Conservation (phyloP, 2,113 vertebrate genomes). For the Nycticebus coucang region DNA sequence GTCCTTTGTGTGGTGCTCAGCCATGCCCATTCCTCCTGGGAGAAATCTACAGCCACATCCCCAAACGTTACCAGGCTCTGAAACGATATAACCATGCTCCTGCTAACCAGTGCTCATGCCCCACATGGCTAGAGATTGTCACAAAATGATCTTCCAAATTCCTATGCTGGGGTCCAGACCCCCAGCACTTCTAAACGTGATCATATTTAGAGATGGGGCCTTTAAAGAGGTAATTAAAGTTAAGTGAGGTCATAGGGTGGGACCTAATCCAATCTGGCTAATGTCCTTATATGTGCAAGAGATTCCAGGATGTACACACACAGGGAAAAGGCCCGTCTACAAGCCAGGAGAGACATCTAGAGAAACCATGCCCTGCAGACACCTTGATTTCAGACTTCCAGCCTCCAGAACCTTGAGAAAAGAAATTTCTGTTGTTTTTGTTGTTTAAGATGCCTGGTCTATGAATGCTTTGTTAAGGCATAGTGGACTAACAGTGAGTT, state of each 20-base stretch:
- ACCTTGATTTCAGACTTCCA: not conserved
- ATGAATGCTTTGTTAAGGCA: rapidly evolving
- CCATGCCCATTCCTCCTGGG: conserved; percentile 71
- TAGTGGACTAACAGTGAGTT: rapidly evolving
- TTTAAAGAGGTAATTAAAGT: not conserved
- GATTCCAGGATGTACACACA: rapidly evolving
- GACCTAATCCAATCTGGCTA: not conserved
- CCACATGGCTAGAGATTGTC: rapidly evolving
- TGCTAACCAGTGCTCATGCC: not conserved
- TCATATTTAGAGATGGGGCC: not conserved
- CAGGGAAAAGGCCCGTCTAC: not conserved
- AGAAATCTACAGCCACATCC: conserved; percentile 72
- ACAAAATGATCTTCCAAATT: no score
- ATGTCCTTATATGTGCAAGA: rapidly evolving
- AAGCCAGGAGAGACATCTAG: not conserved
- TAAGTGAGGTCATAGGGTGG: not conserved
- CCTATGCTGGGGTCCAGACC: not conserved
- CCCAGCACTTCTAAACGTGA: not conserved
- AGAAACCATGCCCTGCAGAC: no score
- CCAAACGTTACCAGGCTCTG: conserved; percentile 67
- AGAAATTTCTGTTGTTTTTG: not conserved
- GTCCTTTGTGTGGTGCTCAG: conserved; percentile 37
- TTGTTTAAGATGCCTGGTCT: no score
- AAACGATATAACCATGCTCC: not conserved
- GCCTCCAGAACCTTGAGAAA: not conserved